A percentile compares a stretch with the other conserved stretches of the same genome.
Evolutionary conservation across 2,113 vertebrate species (phyloP).

Genomic region (Ctenodactylus gundi): DNA sequence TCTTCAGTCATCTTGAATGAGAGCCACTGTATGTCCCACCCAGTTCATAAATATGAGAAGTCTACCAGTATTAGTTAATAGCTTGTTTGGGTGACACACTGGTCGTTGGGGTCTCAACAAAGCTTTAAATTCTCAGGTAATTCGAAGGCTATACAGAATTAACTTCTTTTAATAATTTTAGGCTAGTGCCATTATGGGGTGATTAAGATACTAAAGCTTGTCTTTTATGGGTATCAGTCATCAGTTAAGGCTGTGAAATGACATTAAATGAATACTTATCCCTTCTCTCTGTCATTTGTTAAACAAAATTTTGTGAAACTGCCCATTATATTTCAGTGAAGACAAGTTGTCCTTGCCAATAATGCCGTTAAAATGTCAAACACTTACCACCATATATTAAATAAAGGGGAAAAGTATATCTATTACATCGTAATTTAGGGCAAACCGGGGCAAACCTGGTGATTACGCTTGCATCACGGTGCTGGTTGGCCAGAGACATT

Average conservation of each 20-base stretch:
- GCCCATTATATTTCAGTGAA: slow-evolving; percentile 43
- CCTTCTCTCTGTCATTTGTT: slow-evolving; percentile 23
- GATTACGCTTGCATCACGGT: not conserved
- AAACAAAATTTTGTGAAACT: slow-evolving; percentile 26
- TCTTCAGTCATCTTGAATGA: not conserved
- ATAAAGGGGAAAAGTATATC: not conserved
- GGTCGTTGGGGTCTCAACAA: not conserved
- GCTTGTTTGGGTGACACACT: not conserved
- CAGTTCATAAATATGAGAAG: not conserved
- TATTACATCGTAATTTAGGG: not conserved
- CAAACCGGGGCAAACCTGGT: not conserved
- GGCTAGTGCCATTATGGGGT: not conserved
- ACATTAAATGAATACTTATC: slow-evolving; percentile 26
- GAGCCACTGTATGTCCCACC: not conserved
- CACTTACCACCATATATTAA: not conserved
- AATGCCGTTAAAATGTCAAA: slow-evolving; percentile 50
- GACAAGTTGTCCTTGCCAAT: not conserved
- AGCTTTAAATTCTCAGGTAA: not conserved
- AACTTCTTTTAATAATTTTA: slow-evolving; percentile 35
- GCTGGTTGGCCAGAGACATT: not conserved
- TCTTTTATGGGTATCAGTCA: slow-evolving; percentile 22
- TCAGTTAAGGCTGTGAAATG: slow-evolving; percentile 16
- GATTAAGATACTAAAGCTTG: slow-evolving; percentile 13
- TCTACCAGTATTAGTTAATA: not conserved
- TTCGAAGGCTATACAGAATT: not conserved